Base-by-base conservation (phyloP, 2,888 invertebrate species). In the Belgica antarctica region DNA sequence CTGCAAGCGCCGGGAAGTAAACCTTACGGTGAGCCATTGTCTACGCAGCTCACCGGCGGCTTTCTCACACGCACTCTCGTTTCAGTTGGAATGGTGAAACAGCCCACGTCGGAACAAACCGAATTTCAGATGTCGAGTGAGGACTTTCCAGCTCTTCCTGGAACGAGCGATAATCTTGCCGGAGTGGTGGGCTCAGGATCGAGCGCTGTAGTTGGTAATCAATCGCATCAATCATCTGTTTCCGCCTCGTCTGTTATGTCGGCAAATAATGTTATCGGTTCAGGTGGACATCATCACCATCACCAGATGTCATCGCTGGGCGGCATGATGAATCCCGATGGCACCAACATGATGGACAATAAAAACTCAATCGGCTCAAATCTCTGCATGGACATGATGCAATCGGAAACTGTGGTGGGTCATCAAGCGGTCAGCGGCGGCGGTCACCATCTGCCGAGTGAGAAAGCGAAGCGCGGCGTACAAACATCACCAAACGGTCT, bases 91-190 rank as follows among this genome's bases (percentile, higher is more conserved):
- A 94, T 94, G 93, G 94, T 94, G 75, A 95, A 95, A 83, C 93
- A 94, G 82, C 94, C 94, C 73, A 91, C 92, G 77, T 87, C 91
- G 65, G 94, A 94, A 81, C 87, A 94, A 77, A 92, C 90, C 74
- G 94, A 95, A 83, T 95, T 95, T 83, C 92, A 94, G 77, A 99
- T 99, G 90, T 96, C 96, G 77, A 94, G 92, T 76, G 98, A 99
- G 83, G 99, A 99, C 83, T 99, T 99, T 82, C 99, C 99, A 75
- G 99, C 99, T 79, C 84, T 99, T 78, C 99, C 98, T 74, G 98
- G 98, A 76, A 93, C 93, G 74, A 62, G 74, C 75, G 72, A 46
- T 15, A 71, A 68, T 28, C 27, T 62, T 70, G 81, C 78, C 72
- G 78, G 77, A 70, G 73, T 74, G 62, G 71, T 71, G 22, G 72